Evolutionary conservation across 2,888 invertebrate genomes (phyloP), one percentile per base, ranked within the genome.

Genomic region (Caenorhabditis imperialis): DNA sequence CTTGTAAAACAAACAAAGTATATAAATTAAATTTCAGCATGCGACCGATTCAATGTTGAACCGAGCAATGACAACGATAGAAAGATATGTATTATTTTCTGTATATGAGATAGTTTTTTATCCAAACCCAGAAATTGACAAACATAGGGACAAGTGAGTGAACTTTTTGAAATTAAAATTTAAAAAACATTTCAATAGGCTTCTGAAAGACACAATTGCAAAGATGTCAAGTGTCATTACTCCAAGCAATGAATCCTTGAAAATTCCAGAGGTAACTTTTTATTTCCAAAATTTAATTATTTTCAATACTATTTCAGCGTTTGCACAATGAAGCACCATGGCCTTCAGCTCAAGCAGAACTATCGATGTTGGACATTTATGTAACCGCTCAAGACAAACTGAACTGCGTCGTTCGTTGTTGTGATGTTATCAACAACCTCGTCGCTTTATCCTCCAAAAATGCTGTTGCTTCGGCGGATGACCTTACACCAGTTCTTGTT

Each of bases 61-160:
- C 7, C 92, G 93, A 84, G 94, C 93, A 0, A 92, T 93, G 85
- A 90, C 92, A 70, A 93, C 94, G 4, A 92, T 98, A 77, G 97
- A 98, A 89, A 91, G 96, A 48, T 92, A 93, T n/a, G 92, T 97
- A 7, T 93, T 97, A 91, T 93, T 94, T 54, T 78, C 83, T 27
- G 93, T 98, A 60, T 98, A 98, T 90, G 92, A 93, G 40, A 93
- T 94, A 88, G 96, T 97, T 50, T 91, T 99, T 89, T 96, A 95
- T 90, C 98, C 98, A 6, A 97, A 98, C 88, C 95, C 95, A 3
- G 98, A 98, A 89, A 96, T 94, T 0, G 98, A 99, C 90, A 91
- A 94, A 76, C 92, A 93, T 23, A 90, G 97, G 73, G 98, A 98
- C 89, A 93, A 93, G 93, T 94, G 88, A 91, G 92, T 30, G 30